Base-by-base conservation (phyloP, 2,113 vertebrate genomes). In the Leptobrachium ailaonicum region DNA sequence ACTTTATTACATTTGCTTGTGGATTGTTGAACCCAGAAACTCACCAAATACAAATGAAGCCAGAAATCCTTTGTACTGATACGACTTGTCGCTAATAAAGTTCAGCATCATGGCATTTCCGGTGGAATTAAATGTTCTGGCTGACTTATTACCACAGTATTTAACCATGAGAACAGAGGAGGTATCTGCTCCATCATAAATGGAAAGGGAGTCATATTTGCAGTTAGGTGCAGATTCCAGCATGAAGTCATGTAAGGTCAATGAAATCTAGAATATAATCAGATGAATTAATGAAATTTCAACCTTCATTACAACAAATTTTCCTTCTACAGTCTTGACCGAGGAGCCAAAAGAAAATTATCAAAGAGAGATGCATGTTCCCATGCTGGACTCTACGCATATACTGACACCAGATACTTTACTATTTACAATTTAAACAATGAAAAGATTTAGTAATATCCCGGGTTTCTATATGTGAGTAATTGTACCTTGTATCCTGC, bases 51-150 rank as follows among this genome's bases (percentile, higher is more conserved):
- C 40, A 41, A 41, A 1, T 2, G 58, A 67, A 53, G 11, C 41
- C 9, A 62, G 8, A 12, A 44, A 56, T 60, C 54, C 14, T 0
- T 6, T 44, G 8, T 6, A 8, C 32, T 62, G 40, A 2, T 20
- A 8, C 4, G 2, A 58, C 6, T 43, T 20, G 41, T 20, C 71
- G 11, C 43, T 58, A 58, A 12, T 10, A 11, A 58, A 58, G 2
- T 58, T 6, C 3, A 58, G 9, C 56, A 58, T 58, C 43, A 70
- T 0, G 0, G 2, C 41, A 1, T 32, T 71, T 6, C 68, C 14
- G 8, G 66, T 10, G 13, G 76, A 79, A 40, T 43, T 45, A 67
- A 88, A 87, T 54, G 85, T 71, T 75, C 75, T 53, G 10, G 56
- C 1, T 1, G 1, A 0, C 1, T n/a, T 10, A 66, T 53, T 13